Conservation (phyloP, 2,888 invertebrate genomes). For the Barypeithes pellucidus region DNA sequence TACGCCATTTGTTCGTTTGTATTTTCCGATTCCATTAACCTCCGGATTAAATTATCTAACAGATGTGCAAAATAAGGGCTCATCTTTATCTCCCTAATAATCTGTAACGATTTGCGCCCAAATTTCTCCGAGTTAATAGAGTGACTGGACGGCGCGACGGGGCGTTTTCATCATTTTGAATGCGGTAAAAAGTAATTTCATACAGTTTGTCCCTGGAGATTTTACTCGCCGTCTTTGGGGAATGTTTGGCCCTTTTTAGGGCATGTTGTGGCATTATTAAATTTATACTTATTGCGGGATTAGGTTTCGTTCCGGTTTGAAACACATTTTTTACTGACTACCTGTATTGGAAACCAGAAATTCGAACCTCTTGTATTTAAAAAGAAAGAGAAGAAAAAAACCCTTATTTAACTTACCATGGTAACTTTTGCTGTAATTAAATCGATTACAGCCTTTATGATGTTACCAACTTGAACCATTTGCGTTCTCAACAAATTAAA, state of each 20-base stretch:
- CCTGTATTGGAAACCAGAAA: background rate
- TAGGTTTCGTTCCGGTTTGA: constrained; percentile 9
- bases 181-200: constrained; percentile 54
- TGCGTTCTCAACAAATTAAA: constrained; percentile 46
- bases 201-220: constrained; percentile 48
- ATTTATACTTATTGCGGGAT: constrained; percentile 61
- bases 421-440: background rate
- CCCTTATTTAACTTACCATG: background rate
- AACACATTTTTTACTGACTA: too few relatives aligned
- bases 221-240: constrained; percentile 35
- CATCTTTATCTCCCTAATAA: constrained; percentile 50
- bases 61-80: constrained; percentile 52
- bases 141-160: constrained; percentile 30
- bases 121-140: constrained; percentile 48
- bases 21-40: constrained; percentile 33
- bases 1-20: constrained; percentile 4
- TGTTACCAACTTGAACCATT: constrained; percentile 1
- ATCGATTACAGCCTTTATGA: too few relatives aligned
- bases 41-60: constrained; percentile 52
- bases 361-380: too few relatives aligned
- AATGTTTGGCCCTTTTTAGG: constrained; percentile 63
- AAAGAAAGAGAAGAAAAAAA: too few relatives aligned
- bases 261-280: constrained; percentile 68
- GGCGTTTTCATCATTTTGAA: constrained; percentile 50
- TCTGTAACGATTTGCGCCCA: constrained; percentile 44